Evolutionary conservation across 1,140 invertebrate genomes (phyloP).

Genomic region (Pemphigus obesinymphae): DNA sequence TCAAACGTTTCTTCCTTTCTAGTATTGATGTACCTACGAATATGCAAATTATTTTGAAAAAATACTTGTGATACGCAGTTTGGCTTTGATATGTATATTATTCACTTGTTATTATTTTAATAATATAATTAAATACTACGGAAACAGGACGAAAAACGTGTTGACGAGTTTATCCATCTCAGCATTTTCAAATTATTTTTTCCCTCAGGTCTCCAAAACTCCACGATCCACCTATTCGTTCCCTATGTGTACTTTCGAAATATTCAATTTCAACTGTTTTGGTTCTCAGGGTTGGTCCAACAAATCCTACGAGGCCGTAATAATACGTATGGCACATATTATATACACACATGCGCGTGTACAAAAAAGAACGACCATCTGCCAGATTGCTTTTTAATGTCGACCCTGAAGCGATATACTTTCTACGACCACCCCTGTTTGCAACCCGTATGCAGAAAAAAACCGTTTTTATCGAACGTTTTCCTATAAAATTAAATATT

Average conservation of each 20-base stretch:
- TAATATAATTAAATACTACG: background rate
- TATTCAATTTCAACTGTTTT: constrained; percentile 31
- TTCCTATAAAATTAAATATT: constrained; percentile 10
- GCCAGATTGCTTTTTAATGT: constrained; percentile 40
- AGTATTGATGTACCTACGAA: background rate
- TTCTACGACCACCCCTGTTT: background rate
- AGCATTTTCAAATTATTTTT: constrained; percentile 6
- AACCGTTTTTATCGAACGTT: background rate
- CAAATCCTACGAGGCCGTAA: background rate
- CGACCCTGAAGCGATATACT: constrained; percentile 13
- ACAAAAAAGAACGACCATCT: constrained; percentile 29
- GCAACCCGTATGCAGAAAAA: background rate
- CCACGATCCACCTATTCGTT: background rate
- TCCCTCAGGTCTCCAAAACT: background rate
- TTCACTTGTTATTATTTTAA: no score
- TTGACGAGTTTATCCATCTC: constrained; percentile 3
- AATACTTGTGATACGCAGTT: background rate
- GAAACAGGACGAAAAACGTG: background rate
- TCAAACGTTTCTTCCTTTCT: background rate
- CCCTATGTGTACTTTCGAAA: background rate
- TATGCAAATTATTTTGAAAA: background rate
- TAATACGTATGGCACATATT: constrained; percentile 26
- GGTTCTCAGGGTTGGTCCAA: background rate
- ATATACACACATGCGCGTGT: background rate
- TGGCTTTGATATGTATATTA: background rate